Evolutionary conservation across 2,797 vertebrate genomes (phyloP), one percentile per base, ranked within the genome.

Genomic region (Sarcoramphus papa): DNA sequence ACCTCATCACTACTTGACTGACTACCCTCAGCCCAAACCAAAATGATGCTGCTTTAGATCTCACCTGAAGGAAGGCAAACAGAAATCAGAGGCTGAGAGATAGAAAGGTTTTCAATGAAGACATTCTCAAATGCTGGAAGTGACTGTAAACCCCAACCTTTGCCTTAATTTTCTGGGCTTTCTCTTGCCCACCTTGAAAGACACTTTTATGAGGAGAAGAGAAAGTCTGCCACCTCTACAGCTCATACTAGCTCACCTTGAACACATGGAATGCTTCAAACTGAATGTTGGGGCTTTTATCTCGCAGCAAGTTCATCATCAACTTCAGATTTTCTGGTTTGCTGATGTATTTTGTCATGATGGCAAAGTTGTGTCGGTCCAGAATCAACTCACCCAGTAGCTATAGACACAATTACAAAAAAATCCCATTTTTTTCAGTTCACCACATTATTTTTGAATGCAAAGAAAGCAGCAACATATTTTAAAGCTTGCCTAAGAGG

Each of bases 221-320:
- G 8, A 59, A 77, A 57, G 14, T 62, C 48, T 89, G 45, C 33
- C 48, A 35, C 47, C 27, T 64, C 40, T 45, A 18, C 27, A 25
- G 33, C 18, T 47, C 25, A 40, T 6, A 14, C 8, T 56, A 31
- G 22, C 97, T 97, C 97, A 99, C 99, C 99, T 99, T 99, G 91
- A 99, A 99, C 90, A 99, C 99, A 0, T 99, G 99, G 97, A 99
- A 99, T 65, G 99, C 99, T 97, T 99, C 99, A 96, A 99, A 99
- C 98, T 99, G 99, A 96, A 99, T 99, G 98, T 99, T 99, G 90
- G 98, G 98, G 91, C 99, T 99, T 97, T 99, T 99, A 95, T 99
- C 99, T 96, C 99, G 97, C 59, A 99, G 98, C 85, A 99, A 98
- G 87, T 99, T 99, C 99, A 99, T 99, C 99, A 99, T 99, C 74